phyloP scores from a whole-genome alignment of 2,113 vertebrate genomes.

The Emydura subglobosa region DNA sequence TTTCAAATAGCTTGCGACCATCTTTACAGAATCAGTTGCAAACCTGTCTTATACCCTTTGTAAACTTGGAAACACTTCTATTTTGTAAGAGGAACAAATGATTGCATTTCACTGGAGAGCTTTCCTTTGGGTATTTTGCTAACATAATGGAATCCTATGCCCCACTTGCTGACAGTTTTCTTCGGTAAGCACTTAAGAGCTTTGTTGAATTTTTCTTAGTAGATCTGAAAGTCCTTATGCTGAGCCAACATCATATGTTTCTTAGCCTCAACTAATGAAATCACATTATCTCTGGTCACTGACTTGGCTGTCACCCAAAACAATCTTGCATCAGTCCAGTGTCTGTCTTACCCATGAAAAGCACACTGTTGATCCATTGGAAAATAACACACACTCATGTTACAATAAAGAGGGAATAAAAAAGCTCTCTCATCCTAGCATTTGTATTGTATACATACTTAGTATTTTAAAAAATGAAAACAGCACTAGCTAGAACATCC shows the following conservation, averaged over 20 bases:
- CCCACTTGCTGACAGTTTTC: not conserved
- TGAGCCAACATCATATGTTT: not conserved
- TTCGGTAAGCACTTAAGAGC: not conserved
- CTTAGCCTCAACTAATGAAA: slow-evolving; percentile 9
- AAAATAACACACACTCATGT: not conserved
- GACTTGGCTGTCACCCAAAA: not conserved
- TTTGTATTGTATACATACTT: not conserved
- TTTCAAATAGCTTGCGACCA: not conserved
- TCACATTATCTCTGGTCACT: not conserved
- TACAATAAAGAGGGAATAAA: not conserved
- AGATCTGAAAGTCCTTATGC: not conserved
- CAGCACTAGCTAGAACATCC: not conserved
- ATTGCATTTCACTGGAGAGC: not conserved
- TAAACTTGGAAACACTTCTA: not conserved
- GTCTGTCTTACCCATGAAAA: not conserved
- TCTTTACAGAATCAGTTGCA: not conserved
- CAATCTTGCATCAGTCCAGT: not conserved
- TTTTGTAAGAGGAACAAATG: not conserved
- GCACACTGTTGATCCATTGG: not conserved
- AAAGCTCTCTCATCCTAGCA: not conserved
- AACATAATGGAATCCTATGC: not conserved
- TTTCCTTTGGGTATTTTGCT: not conserved
- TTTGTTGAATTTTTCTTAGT: not conserved
- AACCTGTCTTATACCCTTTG: not conserved
- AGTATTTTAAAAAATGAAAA: not conserved